Evolutionary conservation across 2,888 invertebrate species (phyloP).

Genomic region (Perizoma affinitatum): DNA sequence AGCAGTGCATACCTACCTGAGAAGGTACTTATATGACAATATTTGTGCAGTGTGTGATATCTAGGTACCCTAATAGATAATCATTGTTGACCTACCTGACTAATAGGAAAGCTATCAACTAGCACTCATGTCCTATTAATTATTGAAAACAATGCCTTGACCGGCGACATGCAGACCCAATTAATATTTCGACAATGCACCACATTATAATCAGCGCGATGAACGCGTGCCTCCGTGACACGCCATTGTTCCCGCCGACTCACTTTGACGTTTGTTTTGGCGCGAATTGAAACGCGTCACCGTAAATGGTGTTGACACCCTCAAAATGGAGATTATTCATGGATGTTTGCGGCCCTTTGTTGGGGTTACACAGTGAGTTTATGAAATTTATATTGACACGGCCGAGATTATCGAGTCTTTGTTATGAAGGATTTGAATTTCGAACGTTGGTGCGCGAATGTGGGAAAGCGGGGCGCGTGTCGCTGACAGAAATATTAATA

Average conservation of each 20-base stretch:
- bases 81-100: conserved; percentile 9
- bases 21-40: too few relatives aligned
- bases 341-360: conserved; percentile 77
- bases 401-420: conserved; percentile 76
- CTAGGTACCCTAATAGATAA: neutral
- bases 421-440: conserved; percentile 75
- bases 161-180: conserved; percentile 54
- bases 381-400: conserved; percentile 81
- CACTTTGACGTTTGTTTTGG: conserved; percentile 75
- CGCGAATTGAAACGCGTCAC: conserved; percentile 62
- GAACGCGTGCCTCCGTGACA: conserved; percentile 55
- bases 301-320: conserved; percentile 77
- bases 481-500: conserved; percentile 74
- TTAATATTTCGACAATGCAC: conserved; percentile 66
- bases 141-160: conserved; percentile 41
- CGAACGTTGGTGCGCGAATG: conserved; percentile 56
- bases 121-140: conserved; percentile 38
- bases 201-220: conserved; percentile 65
- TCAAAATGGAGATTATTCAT: conserved; percentile 81
- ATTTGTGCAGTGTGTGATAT: neutral
- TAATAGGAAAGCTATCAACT: conserved; percentile 28
- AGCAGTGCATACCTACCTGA: too few relatives aligned
- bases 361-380: conserved; percentile 72
- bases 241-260: conserved; percentile 64
- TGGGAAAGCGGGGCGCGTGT: conserved; percentile 69